Evolutionary conservation across 2,797 vertebrate species (phyloP), one percentile per base, ranked within the genome.

Genomic region (Melanogrammus aeglefinus): DNA sequence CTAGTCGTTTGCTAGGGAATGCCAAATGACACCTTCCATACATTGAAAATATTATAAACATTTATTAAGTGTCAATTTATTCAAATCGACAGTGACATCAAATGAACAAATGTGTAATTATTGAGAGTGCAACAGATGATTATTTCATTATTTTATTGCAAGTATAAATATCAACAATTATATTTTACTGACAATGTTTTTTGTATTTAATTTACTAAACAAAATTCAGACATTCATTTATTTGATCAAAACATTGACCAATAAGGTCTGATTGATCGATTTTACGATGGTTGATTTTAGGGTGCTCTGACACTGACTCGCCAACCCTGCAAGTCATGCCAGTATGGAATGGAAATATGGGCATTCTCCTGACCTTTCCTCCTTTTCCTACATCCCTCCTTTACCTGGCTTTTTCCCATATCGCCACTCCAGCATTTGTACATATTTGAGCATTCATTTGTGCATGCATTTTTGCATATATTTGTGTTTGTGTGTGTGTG

Each of bases 341-440:
- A 76, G 81, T 77, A 83, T 77, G 74, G 83, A 83, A 84, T 85
- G 83, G 86, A 86, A 90, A 90, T 78, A 91, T 85, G 81, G 79
- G 85, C 24, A 83, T 87, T 79, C 86, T 79, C 83, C 85, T 83
- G 83, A 81, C 87, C 83, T 79, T 84, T 69, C 85, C 85, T 81
- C 44, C 87, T 84, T 79, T 84, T 69, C 85, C 85, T 81, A 33
- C 39, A 27, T 51, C 63, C 73, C 35, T 75, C 81, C 83, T 88
- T 81, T 82, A 72, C 78, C 80, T 88, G 89, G 89, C 86, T 3
- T 86, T 82, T 82, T 81, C 88, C 84, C 80, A 83, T 86, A 86
- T 88, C 88, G 81, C 89, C 85, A 88, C 91, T 88, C 86, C 80
- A 87, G 80, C 81, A 84, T 83, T 82, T 74, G 47, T 51, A 12